A percentile compares a stretch with the other conserved stretches of the same genome.
phyloP scores from a whole-genome alignment of 2,888 invertebrate genomes.

The Lepidochrysops patricia region DNA sequence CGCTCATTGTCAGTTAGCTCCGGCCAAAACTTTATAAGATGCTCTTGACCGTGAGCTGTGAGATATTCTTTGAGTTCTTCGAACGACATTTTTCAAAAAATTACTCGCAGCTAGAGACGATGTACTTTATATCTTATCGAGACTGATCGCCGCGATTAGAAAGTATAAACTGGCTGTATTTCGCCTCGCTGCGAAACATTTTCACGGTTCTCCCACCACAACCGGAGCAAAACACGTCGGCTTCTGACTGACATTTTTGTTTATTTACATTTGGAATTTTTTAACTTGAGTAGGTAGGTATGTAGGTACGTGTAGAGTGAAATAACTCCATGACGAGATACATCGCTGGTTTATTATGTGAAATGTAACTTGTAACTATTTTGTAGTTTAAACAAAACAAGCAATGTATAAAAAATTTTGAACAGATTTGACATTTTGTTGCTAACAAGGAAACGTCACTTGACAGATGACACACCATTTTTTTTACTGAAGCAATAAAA shows the following conservation, averaged over 20 bases:
- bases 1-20: constrained; percentile 78
- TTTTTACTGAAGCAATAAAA: too few species aligned
- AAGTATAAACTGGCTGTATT: constrained; percentile 54
- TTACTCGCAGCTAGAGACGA: neutral
- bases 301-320: constrained; percentile 16
- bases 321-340: neutral
- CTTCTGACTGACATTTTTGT: constrained; percentile 33
- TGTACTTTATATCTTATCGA: constrained; percentile 30
- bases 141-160: constrained; percentile 58
- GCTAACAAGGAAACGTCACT: neutral
- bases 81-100: constrained; percentile 58
- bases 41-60: constrained; percentile 81
- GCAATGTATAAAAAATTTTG: neutral
- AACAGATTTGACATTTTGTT: neutral
- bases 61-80: constrained; percentile 70
- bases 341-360: constrained; percentile 4
- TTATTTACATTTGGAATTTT: constrained; percentile 31
- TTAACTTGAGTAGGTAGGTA: constrained; percentile 1
- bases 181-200: constrained; percentile 43
- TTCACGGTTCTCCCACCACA: constrained; percentile 62
- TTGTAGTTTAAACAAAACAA: constrained; percentile 6
- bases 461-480: neutral
- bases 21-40: constrained; percentile 87
- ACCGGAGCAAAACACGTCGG: constrained; percentile 49
- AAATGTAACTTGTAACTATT: neutral